These are phyloP conservation scores for Aphelocoma coerulescens DNA, from an alignment of 2,113 vertebrate species.

Conservation along the genomic window DNA sequence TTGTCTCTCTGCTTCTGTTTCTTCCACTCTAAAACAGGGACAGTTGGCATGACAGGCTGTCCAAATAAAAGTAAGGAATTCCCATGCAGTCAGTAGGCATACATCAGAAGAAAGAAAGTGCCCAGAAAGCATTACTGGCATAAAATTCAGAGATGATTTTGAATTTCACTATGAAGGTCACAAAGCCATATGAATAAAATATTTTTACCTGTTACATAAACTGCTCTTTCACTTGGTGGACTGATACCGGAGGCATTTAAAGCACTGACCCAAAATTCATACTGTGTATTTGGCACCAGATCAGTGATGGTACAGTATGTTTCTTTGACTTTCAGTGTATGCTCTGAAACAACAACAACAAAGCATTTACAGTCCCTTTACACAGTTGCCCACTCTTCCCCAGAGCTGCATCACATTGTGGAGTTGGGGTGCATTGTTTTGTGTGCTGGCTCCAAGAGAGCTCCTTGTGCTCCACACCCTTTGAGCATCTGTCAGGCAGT, in stretches of 20 bases:
- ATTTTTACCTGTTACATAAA: conserved; percentile 88
- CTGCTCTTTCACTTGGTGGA: conserved; percentile 84
- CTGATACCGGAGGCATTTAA: conserved; percentile 87
- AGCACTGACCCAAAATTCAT: conserved; percentile 94
- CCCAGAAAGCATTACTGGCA: background rate
- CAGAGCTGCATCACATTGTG: background rate
- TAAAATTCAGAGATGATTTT: background rate
- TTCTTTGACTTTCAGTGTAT: conserved; percentile 83
- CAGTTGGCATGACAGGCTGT: background rate
- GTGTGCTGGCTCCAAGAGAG: background rate
- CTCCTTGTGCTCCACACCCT: background rate
- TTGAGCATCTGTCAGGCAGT: background rate
- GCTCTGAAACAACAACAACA: conserved; percentile 68
- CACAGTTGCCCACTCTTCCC: background rate
- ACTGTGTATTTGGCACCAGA: conserved; percentile 87
- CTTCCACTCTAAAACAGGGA: background rate
- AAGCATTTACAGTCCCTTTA: background rate
- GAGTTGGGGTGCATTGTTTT: background rate
- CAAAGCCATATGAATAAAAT: background rate
- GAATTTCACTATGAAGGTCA: background rate
- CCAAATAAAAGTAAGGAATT: background rate
- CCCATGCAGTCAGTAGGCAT: background rate
- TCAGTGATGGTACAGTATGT: conserved; percentile 85
- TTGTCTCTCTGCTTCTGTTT: background rate
- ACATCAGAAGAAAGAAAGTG: background rate